phyloP scores from a whole-genome alignment of 2,113 vertebrate genomes.

The Python bivittatus region DNA sequence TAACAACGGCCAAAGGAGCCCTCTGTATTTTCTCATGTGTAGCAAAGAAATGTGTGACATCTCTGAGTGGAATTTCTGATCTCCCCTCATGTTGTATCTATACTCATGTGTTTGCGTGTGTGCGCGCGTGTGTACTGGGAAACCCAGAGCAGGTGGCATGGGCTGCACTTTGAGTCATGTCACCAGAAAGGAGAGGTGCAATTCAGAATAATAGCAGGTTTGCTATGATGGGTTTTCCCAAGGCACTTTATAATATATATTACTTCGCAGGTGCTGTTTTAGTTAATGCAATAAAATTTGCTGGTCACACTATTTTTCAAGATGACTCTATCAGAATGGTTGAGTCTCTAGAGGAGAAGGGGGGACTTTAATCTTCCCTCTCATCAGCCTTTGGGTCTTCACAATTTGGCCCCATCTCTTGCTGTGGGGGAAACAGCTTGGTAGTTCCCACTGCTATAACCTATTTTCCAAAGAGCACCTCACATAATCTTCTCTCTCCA shows the following conservation, averaged over 20 bases:
- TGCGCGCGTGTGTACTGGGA: background rate
- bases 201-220: background rate
- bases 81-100: background rate
- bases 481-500: background rate
- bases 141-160: background rate
- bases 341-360: background rate
- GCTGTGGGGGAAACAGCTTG: background rate
- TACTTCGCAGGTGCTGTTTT: background rate
- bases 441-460: background rate
- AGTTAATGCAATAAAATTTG: background rate
- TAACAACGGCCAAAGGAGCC: background rate
- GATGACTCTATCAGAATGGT: background rate
- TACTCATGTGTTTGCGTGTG: background rate
- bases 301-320: background rate
- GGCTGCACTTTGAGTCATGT: background rate
- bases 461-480: background rate
- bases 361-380: background rate
- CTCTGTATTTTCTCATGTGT: background rate
- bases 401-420: background rate
- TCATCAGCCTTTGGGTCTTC: background rate
- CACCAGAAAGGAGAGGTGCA: background rate
- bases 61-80: background rate
- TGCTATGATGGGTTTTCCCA: background rate
- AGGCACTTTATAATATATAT: background rate
- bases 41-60: background rate